phyloP scores from a whole-genome alignment of 2,113 vertebrate genomes.

The Sciurus niger region DNA sequence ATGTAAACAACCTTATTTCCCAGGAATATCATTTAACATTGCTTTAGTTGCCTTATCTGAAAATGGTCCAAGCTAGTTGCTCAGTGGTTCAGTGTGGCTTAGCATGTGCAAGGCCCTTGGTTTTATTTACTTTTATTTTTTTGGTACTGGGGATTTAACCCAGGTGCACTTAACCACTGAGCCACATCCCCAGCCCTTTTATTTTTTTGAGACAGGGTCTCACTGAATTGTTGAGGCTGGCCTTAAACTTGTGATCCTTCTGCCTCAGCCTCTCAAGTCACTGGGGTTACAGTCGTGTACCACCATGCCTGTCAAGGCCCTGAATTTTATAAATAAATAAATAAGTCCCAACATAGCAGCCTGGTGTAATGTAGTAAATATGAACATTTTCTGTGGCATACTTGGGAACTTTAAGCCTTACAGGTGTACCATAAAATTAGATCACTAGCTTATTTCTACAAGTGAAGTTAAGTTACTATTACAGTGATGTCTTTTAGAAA shows the following conservation, averaged over 20 bases:
- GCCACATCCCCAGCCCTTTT: no score
- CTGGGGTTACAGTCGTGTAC: no score
- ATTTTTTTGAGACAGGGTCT: no score
- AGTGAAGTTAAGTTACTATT: slow-evolving; percentile 20
- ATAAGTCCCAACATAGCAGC: neutral
- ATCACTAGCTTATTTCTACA: slow-evolving; percentile 32
- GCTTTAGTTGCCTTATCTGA: neutral
- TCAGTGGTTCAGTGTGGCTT: neutral
- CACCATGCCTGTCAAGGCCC: no score
- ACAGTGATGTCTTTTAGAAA: slow-evolving; percentile 27
- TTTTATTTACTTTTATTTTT: neutral
- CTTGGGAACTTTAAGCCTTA: neutral
- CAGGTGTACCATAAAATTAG: neutral
- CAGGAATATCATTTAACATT: neutral
- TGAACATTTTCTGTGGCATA: neutral
- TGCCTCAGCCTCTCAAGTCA: no score
- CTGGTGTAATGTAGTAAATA: neutral
- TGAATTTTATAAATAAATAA: no score
- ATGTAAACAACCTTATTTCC: neutral
- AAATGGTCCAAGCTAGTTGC: neutral
- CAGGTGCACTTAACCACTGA: no score
- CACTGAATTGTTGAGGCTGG: no score
- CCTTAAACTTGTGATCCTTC: no score
- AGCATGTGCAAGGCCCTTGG: no score
- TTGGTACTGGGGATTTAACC: neutral